Evolutionary conservation across 2,888 invertebrate species (phyloP).

Genomic region (Lithophane leautieri): DNA sequence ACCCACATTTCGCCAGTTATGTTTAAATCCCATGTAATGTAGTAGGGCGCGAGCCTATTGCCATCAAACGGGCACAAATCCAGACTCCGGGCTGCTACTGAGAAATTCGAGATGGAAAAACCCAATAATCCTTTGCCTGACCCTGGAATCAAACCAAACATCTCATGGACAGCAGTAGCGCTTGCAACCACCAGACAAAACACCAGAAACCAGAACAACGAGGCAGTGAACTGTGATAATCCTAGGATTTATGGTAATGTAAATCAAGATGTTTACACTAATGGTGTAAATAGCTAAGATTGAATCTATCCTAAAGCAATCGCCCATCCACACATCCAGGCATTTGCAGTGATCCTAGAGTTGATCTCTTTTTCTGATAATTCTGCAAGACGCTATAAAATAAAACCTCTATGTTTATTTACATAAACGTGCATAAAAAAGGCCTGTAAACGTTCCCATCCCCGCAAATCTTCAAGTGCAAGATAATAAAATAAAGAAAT

Average conservation of each 20-base stretch:
- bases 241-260: neutral
- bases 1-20: too few species aligned
- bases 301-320: neutral
- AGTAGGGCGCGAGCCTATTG: too few species aligned
- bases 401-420: conserved; percentile 34
- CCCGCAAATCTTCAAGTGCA: conserved; percentile 2
- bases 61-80: too few species aligned
- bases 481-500: conserved; percentile 41
- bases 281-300: neutral
- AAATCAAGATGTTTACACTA: neutral
- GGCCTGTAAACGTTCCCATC: neutral
- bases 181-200: too few species aligned
- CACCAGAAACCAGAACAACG: too few species aligned
- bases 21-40: too few species aligned
- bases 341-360: neutral
- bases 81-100: too few species aligned
- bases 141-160: too few species aligned
- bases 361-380: conserved; percentile 13
- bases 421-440: conserved; percentile 7
- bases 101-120: too few species aligned
- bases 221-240: too few species aligned
- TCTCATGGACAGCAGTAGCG: too few species aligned
- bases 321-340: neutral
- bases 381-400: neutral
- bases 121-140: too few species aligned